Base-by-base conservation (phyloP, 1,140 invertebrate genomes). In the Geopemphigus sp. region DNA sequence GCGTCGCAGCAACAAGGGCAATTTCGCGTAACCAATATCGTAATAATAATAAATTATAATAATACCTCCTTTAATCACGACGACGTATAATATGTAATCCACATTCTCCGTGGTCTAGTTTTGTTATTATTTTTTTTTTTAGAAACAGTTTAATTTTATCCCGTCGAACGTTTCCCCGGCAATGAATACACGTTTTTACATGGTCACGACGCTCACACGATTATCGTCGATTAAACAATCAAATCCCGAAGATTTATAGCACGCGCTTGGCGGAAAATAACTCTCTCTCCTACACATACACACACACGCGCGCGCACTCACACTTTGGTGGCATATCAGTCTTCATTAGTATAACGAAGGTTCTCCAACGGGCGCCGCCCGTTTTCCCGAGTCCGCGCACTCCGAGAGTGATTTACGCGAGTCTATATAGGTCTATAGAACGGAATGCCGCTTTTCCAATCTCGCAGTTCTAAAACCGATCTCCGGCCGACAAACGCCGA, bases 241-340 rank as follows among this genome's bases (percentile, higher is more conserved):
- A 54, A 68, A 68, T 68, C 6, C 26, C 24, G 68, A 72, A 54
- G 68, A 72, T 72, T 72, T 72, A 72, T 72, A 54, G 45, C n/a
- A 15, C 45, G 22, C 29, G 29, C 15, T 26, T 1, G 1, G 15
- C 15, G 14, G 39, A 26, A 5, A 45, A 29, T 26, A 19, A 53
- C 68, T 72, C 68, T 72, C 47, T 72, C 68, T n/a, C n/a, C n/a
- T n/a, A n/a, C n/a, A n/a, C n/a, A n/a, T n/a, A n/a, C n/a, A n/a
- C n/a, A n/a, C n/a, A n/a, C n/a, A n/a, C 32, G 32, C 32, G 32
- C 32, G 32, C 32, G 8, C 32, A 39, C 8, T 39, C 32, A 39
- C 8, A 39, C 8, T 39, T 39, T 8, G 47, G 47, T 54, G 47
- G 47, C 66, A 19, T 29, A 29, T 70, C 47, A 26, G 15, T 70